Evolutionary conservation across 2,797 vertebrate genomes (phyloP), one percentile per base, ranked within the genome.

Genomic region (Enteromius thamalakanensis): DNA sequence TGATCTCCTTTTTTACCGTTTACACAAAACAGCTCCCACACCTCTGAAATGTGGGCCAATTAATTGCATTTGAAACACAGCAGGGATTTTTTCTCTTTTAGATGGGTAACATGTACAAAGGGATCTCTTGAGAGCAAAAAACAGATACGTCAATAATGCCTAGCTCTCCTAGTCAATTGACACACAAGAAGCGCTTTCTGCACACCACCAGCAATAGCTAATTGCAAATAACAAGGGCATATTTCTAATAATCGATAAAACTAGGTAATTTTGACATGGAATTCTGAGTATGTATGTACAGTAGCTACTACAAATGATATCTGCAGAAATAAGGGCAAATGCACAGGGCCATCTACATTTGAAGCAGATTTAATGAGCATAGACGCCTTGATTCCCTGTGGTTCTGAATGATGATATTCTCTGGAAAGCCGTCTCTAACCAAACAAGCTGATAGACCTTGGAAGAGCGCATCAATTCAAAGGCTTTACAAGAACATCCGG

Each of bases 311-410:
- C 58, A 51, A 62, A 37, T 64, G 9, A 51, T 19, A 11, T 76
- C n/a, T 21, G 60, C 45, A 65, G 37, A 80, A 21, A 32, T 55
- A 7, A 76, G 62, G 47, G 37, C 23, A 82, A 53, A 58, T n/a
- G 49, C 67, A 53, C 47, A 64, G 23, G 51, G 29, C 49, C 49
- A 42, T 58, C 49, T 19, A 65, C 60, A 42, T 74, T 47, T 76
- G 69, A 15, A 72, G 42, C 26, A 64, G 76, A 65, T 26, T 45
- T 85, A 85, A 79, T 84, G 76, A 87, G 76, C 49, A 84, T 53
- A 83, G 85, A 82, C 78, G 85, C 45, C 58, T 74, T 85, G 81
- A 87, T 87, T 84, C 74, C 69, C 76, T 83, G 55, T 29, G 47
- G 49, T 51, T 55, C 47, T 68, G 79, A 72, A 84, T 68, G 45